These are phyloP conservation scores for Agelaius tricolor DNA, from an alignment of 2,113 vertebrate species.

Conservation along the genomic window DNA sequence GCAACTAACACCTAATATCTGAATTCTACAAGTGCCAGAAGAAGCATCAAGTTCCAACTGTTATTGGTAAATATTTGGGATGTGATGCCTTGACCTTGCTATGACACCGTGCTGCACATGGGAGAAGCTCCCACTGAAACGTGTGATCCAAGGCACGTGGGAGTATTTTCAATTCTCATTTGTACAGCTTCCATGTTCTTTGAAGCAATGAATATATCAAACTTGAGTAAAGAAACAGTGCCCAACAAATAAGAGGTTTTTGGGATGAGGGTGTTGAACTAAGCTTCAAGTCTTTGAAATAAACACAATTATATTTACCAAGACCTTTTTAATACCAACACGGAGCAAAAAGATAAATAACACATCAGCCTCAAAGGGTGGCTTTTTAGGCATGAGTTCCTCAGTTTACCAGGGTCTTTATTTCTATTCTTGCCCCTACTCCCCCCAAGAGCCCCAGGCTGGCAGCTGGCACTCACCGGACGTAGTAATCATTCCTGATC, in stretches of 20 bases:
- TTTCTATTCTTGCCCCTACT: rapidly evolving
- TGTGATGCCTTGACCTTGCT: background rate
- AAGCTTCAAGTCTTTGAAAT: background rate
- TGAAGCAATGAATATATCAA: background rate
- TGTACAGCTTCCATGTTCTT: background rate
- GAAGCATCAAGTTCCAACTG: background rate
- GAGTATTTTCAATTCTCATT: background rate
- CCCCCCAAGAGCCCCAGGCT: background rate
- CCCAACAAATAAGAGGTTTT: background rate
- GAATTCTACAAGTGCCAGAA: background rate
- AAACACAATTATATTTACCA: background rate
- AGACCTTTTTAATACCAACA: background rate
- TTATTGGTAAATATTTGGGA: background rate
- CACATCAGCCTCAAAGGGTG: background rate
- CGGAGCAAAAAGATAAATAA: background rate
- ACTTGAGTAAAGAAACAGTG: background rate
- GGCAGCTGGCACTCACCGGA: slow-evolving; percentile 79
- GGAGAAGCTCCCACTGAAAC: too few species aligned
- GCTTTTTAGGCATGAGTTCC: background rate
- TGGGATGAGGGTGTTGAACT: background rate
- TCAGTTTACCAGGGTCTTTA: background rate
- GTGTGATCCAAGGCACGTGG: background rate
- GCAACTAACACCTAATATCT: background rate
- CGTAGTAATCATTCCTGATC: slow-evolving; percentile 95
- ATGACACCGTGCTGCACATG: rapidly evolving